phyloP scores from a whole-genome alignment of 2,797 vertebrate species.

The Ceryle rudis region DNA sequence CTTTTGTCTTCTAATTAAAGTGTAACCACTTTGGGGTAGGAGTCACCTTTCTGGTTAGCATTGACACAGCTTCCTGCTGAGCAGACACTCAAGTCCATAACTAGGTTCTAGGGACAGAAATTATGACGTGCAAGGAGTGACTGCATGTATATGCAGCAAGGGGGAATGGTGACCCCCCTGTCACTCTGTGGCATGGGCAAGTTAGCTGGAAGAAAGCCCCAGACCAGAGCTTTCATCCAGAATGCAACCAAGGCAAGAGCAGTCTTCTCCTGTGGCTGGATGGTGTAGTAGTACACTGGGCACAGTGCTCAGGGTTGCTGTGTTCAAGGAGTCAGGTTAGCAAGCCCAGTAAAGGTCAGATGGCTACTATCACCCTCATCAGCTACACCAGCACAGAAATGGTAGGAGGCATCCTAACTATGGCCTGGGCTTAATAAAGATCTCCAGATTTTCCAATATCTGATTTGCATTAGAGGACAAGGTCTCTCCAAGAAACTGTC shows the following conservation, averaged over 20 bases:
- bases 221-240: background rate
- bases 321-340: background rate
- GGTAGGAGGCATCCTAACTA: background rate
- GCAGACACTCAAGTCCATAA: background rate
- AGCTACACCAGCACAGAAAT: background rate
- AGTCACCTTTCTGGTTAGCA: background rate
- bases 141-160: accelerated
- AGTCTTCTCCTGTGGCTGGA: background rate
- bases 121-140: background rate
- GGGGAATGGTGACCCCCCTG: background rate
- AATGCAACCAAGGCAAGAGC: background rate
- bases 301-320: background rate
- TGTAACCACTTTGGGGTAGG: background rate
- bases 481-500: conserved; percentile 61
- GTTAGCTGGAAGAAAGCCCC: background rate
- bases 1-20: conserved; percentile 64
- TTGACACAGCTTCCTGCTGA: background rate
- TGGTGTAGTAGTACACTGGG: no score
- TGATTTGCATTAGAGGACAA: conserved; percentile 57
- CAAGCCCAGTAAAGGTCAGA: background rate
- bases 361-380: background rate
- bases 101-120: background rate
- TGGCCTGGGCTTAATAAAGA: conserved; percentile 18
- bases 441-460: conserved; percentile 52
- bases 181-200: accelerated